These are phyloP conservation scores for Acromyrmex heyeri DNA, from an alignment of 1,140 invertebrate species.

Conservation along the genomic window DNA sequence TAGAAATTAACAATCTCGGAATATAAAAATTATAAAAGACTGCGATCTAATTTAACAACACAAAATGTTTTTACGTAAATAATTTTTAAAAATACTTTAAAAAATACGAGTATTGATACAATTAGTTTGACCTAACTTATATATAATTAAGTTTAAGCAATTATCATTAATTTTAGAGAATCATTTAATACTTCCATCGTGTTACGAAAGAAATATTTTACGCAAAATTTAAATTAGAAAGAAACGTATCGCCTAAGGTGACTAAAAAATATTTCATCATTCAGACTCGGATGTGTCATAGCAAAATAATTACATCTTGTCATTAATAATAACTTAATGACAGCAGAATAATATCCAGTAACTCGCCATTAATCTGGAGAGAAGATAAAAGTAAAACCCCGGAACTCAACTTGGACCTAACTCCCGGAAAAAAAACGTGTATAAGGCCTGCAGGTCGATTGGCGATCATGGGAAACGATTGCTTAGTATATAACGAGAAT, in stretches of 20 bases:
- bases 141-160: constrained; percentile 14
- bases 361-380: constrained; percentile 28
- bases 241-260: constrained; percentile 11
- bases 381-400: constrained; percentile 17
- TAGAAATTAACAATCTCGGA: neutral
- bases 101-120: neutral
- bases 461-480: constrained; percentile 32
- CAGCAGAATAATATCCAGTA: constrained; percentile 36
- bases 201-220: neutral
- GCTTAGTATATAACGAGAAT: constrained; percentile 33
- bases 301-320: constrained; percentile 33
- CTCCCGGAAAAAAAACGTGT: constrained; percentile 19
- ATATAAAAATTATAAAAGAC: constrained; percentile 7
- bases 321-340: constrained; percentile 54
- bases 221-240: neutral
- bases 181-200: neutral
- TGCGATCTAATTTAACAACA: neutral
- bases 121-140: neutral
- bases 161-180: neutral
- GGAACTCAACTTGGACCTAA: constrained; percentile 9
- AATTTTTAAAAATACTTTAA: neutral
- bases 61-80: neutral
- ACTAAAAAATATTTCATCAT: constrained; percentile 33
- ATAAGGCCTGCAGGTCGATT: constrained; percentile 14
- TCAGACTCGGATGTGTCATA: constrained; percentile 10